phyloP scores from a whole-genome alignment of 2,113 vertebrate genomes.

The Cephalopterus ornatus region DNA sequence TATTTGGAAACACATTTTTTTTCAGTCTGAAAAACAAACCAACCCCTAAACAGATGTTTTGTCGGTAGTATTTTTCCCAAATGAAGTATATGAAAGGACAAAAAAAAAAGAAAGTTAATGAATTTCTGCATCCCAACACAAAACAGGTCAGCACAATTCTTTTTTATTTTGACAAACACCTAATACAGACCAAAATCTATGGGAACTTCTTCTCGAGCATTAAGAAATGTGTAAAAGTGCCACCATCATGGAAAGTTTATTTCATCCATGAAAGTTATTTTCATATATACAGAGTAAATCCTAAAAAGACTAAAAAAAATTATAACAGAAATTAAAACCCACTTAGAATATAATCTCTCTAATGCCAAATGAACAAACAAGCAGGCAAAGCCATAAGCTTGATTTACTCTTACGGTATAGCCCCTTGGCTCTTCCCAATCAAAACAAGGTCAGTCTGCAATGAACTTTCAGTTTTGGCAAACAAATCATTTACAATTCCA shows the following conservation, averaged over 20 bases:
- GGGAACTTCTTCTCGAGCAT: not conserved
- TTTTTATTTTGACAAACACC: not conserved
- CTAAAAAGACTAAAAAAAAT: not conserved
- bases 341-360: not conserved
- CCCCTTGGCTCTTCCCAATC: not conserved
- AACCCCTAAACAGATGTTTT: not conserved
- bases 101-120: not conserved
- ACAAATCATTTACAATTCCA: not conserved
- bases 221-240: not conserved
- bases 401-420: not conserved
- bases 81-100: not conserved
- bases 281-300: not conserved
- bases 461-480: slow-evolving; percentile 19
- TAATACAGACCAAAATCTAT: not conserved
- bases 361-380: not conserved
- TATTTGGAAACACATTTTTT: not conserved
- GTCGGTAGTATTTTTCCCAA: not conserved
- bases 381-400: not conserved
- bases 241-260: not conserved
- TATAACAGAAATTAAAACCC: not conserved
- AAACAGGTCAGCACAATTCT: not conserved
- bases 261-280: not conserved
- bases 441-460: slow-evolving; percentile 23
- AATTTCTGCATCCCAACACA: not conserved
- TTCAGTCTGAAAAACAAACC: not conserved